Evolutionary conservation across 2,113 vertebrate genomes (phyloP).

Genomic region (Oreochromis aureus): DNA sequence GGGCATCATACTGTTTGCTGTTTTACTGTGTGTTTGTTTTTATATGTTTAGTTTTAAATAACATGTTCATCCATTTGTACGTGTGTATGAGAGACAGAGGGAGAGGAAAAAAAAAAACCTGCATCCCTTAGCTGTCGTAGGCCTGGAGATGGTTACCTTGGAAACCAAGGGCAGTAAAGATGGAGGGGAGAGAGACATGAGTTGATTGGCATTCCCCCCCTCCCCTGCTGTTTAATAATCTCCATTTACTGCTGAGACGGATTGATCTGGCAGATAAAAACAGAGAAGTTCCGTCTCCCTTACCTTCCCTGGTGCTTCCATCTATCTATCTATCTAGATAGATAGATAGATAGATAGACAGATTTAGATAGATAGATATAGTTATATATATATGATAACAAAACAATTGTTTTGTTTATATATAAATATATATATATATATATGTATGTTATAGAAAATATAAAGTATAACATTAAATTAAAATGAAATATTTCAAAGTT

Average conservation of each 20-base stretch:
- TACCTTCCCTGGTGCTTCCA: not conserved
- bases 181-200: constrained; percentile 17
- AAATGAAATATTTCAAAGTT: not conserved
- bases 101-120: not conserved
- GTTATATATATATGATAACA: not conserved
- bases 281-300: not conserved
- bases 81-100: not conserved
- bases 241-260: constrained; percentile 27
- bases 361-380: not conserved
- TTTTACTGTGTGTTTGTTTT: not conserved
- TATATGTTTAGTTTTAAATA: not conserved
- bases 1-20: not conserved
- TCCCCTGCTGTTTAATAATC: constrained; percentile 43
- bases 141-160: constrained; percentile 44
- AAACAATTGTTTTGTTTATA: not conserved
- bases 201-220: constrained; percentile 29
- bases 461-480: not conserved
- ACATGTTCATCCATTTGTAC: not conserved
- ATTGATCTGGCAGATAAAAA: constrained; percentile 31
- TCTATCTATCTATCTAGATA: not conserved
- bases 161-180: constrained; percentile 20
- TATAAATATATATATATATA: not conserved
- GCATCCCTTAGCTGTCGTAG: constrained; percentile 1
- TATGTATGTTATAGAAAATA: not conserved
- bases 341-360: not conserved